Evolutionary conservation across 2,888 invertebrate species (phyloP).

Genomic region (Noctua fimbriata): DNA sequence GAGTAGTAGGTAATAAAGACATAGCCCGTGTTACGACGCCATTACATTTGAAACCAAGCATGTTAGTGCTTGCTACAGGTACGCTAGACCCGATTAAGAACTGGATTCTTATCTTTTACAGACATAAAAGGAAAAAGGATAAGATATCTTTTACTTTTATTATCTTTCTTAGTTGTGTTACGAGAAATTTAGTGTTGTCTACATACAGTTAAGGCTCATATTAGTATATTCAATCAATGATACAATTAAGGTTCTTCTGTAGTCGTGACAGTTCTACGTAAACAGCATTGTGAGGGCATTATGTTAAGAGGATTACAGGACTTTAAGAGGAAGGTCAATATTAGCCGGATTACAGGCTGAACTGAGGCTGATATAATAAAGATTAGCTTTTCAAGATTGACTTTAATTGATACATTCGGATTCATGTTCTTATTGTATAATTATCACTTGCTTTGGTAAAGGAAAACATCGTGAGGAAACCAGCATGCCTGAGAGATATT

Average conservation of each 20-base stretch:
- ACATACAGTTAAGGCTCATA: background rate
- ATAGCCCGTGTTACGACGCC: slow-evolving; percentile 26
- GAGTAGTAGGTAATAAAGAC: slow-evolving; percentile 29
- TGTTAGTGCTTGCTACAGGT: slow-evolving; percentile 41
- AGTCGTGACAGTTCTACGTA: background rate
- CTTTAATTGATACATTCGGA: background rate
- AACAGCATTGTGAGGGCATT: background rate
- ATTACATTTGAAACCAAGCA: slow-evolving; percentile 45
- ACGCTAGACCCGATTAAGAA: slow-evolving; percentile 46
- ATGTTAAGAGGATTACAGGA: background rate
- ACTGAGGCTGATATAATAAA: background rate
- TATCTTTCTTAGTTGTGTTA: slow-evolving; percentile 8
- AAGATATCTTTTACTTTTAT: slow-evolving; percentile 32
- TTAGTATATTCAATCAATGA: slow-evolving; percentile 13
- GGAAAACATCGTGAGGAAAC: too few species aligned
- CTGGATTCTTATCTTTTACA: slow-evolving; percentile 43
- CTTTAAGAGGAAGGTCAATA: background rate
- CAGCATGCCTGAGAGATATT: too few species aligned
- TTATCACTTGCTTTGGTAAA: too few species aligned
- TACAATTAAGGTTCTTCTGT: background rate
- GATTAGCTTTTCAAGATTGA: background rate
- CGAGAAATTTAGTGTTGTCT: slow-evolving; percentile 2
- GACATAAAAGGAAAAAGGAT: slow-evolving; percentile 33
- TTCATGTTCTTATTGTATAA: too few species aligned
- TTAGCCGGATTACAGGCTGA: background rate